phyloP scores from a whole-genome alignment of 2,113 vertebrate species.

The Mobula birostris region DNA sequence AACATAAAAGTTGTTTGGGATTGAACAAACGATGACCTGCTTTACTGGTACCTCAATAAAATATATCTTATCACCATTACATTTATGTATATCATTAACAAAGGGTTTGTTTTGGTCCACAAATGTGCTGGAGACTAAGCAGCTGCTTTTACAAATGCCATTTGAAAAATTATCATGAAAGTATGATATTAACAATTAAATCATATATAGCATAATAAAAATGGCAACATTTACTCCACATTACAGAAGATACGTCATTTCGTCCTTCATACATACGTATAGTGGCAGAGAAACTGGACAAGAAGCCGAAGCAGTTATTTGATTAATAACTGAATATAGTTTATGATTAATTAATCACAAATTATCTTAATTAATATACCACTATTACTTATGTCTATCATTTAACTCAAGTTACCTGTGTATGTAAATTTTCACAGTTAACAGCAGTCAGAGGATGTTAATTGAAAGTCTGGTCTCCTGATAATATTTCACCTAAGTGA shows the following conservation, averaged over 20 bases:
- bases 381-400: conserved; percentile 57
- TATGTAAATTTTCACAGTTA: conserved; percentile 73
- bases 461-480: conserved; percentile 78
- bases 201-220: not conserved
- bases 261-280: not conserved
- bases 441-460: conserved; percentile 69
- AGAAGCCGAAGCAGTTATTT: not conserved
- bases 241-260: not conserved
- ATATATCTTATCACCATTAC: not conserved
- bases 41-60: not conserved
- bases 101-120: not conserved
- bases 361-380: conserved; percentile 73
- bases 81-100: not conserved
- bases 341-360: conserved; percentile 38
- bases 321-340: conserved; percentile 29
- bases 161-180: conserved; percentile 9
- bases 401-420: conserved; percentile 49
- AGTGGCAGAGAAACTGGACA: not conserved
- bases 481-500: conserved; percentile 78
- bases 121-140: not conserved
- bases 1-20: not conserved
- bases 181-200: not conserved
- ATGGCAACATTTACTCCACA: conserved; percentile 2
- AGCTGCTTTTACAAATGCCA: not conserved
- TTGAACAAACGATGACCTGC: not conserved